phyloP scores from a whole-genome alignment of 1,140 invertebrate species.

The Atta texana region DNA sequence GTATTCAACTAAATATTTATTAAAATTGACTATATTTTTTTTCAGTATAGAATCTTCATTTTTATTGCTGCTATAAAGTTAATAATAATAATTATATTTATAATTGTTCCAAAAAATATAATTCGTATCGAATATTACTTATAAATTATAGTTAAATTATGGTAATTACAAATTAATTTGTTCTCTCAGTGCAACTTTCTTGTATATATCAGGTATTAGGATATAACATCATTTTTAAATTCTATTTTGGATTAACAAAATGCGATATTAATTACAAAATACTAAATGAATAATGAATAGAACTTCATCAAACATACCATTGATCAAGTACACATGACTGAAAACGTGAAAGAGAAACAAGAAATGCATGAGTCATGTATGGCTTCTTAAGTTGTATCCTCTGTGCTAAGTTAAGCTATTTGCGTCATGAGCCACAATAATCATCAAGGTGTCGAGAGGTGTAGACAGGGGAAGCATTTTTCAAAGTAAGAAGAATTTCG shows the following conservation, averaged over 20 bases:
- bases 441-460: slow-evolving; percentile 9
- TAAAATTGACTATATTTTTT: too few species aligned
- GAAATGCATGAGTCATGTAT: slow-evolving; percentile 18
- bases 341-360: not conserved
- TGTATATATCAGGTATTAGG: too few species aligned
- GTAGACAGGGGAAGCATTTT: not conserved
- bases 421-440: slow-evolving; percentile 33
- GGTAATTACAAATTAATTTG: too few species aligned
- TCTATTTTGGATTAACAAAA: not conserved
- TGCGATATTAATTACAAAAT: not conserved
- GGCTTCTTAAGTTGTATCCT: slow-evolving; percentile 9
- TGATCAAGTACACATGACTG: not conserved
- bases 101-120: too few species aligned
- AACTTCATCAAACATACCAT: not conserved
- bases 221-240: not conserved
- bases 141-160: too few species aligned
- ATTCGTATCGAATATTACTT: too few species aligned
- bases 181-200: too few species aligned
- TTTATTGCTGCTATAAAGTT: too few species aligned
- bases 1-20: too few species aligned
- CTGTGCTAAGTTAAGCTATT: slow-evolving; percentile 25
- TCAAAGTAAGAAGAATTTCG: not conserved
- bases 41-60: too few species aligned
- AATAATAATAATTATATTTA: too few species aligned
- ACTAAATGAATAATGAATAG: not conserved